Conservation (phyloP, 2,888 invertebrate genomes). For the Cabera pusaria region DNA sequence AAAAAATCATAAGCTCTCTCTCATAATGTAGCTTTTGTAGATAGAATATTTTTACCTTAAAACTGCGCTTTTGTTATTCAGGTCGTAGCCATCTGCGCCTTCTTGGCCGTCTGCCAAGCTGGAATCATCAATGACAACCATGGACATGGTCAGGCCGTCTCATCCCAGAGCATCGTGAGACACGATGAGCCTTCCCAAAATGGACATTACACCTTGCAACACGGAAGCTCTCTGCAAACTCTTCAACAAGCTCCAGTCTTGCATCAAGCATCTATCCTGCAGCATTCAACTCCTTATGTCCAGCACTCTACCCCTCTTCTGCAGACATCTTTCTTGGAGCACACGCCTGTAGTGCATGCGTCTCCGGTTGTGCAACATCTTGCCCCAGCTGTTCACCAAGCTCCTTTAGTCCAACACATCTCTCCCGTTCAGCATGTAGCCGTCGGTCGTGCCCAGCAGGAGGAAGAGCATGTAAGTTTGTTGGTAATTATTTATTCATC, state of each 20-base stretch:
- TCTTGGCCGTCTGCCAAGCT: constrained; percentile 74
- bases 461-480: constrained; percentile 55
- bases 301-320: constrained; percentile 30
- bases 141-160: constrained; percentile 62
- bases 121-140: constrained; percentile 57
- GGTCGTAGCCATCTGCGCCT: constrained; percentile 64
- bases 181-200: constrained; percentile 63
- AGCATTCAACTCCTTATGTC: constrained; percentile 22
- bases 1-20: too few relatives aligned
- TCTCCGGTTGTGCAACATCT: constrained; percentile 47
- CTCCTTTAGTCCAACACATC: constrained; percentile 41
- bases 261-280: constrained; percentile 28
- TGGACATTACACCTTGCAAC: constrained; percentile 34
- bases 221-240: constrained; percentile 41
- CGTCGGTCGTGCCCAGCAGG: constrained; percentile 48
- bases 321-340: constrained; percentile 39
- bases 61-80: too few relatives aligned
- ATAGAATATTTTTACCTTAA: too few relatives aligned
- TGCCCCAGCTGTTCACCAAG: constrained; percentile 37
- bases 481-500: too few relatives aligned
- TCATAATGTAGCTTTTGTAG: too few relatives aligned
- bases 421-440: constrained; percentile 41
- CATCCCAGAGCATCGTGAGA: constrained; percentile 70
- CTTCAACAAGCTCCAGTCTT: constrained; percentile 34
- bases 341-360: constrained; percentile 38